phyloP scores from a whole-genome alignment of 2,797 vertebrate species.

The Epinephelus coioides region DNA sequence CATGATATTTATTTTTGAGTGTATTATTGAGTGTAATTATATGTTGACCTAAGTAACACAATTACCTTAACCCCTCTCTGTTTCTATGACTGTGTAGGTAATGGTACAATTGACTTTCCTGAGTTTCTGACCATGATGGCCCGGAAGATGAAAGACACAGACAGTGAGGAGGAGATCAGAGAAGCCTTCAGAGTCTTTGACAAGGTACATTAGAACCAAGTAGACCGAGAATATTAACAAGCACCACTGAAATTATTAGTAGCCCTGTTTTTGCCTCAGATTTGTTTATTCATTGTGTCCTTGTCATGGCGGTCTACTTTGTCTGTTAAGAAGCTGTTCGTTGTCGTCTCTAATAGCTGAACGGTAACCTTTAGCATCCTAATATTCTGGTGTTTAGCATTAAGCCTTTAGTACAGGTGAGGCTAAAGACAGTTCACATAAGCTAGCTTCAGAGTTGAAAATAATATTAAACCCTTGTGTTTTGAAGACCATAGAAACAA shows the following conservation, averaged over 20 bases:
- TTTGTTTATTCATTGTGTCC: neutral
- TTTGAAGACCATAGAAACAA: neutral
- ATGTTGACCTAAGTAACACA: neutral
- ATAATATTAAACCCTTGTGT: neutral
- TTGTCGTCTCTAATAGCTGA: neutral
- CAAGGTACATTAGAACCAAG: constrained; percentile 81
- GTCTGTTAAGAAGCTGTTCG: too few species aligned
- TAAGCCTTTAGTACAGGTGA: neutral
- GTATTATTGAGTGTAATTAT: neutral
- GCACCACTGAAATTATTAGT: neutral
- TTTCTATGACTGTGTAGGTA: constrained; percentile 80
- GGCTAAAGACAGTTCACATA: neutral
- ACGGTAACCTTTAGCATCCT: neutral
- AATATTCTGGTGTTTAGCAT: neutral
- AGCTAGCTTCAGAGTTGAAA: neutral
- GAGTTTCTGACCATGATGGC: constrained; percentile 97
- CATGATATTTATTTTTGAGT: constrained; percentile 2
- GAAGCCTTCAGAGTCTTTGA: constrained; percentile 95
- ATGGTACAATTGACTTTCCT: constrained; percentile 93
- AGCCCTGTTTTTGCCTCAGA: neutral
- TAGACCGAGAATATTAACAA: neutral
- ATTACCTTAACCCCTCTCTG: neutral
- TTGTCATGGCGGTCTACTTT: neutral
- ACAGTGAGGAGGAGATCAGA: constrained; percentile 94
- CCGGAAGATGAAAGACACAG: constrained; percentile 94